phyloP scores from a whole-genome alignment of 2,888 invertebrate genomes.

The Ptilodon capucinus region DNA sequence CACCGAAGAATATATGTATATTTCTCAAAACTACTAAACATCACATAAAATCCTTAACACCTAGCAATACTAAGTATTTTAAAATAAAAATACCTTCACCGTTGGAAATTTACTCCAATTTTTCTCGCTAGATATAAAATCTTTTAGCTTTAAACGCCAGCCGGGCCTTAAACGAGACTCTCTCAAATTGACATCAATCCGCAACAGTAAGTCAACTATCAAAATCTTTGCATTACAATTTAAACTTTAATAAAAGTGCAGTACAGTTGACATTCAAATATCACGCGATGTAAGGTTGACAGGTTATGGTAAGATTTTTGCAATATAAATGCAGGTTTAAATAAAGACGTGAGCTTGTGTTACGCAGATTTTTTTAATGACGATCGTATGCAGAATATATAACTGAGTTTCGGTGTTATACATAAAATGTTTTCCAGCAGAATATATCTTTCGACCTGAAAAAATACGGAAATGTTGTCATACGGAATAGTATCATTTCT shows the following conservation, averaged over 20 bases:
- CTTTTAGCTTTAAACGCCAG: constrained; percentile 31
- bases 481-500: too few relatives aligned
- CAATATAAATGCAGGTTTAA: neutral
- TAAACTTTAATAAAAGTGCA: neutral
- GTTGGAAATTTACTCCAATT: constrained; percentile 39
- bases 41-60: too few relatives aligned
- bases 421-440: too few relatives aligned
- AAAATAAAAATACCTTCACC: constrained; percentile 24
- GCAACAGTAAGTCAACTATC: neutral
- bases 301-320: neutral
- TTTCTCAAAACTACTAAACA: too few relatives aligned
- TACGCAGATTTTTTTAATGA: neutral
- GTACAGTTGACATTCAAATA: neutral
- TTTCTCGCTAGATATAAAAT: constrained; percentile 43
- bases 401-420: neutral
- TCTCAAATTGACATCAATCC: neutral
- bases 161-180: constrained; percentile 6
- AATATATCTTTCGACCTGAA: too few relatives aligned
- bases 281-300: neutral
- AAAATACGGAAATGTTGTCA: too few relatives aligned
- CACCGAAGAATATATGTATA: too few relatives aligned
- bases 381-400: neutral
- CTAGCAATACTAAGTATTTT: too few relatives aligned
- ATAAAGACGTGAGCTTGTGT: neutral
- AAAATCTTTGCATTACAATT: neutral